phyloP scores from a whole-genome alignment of 23 tunicate species.

The Halocynthia aurantium region DNA sequence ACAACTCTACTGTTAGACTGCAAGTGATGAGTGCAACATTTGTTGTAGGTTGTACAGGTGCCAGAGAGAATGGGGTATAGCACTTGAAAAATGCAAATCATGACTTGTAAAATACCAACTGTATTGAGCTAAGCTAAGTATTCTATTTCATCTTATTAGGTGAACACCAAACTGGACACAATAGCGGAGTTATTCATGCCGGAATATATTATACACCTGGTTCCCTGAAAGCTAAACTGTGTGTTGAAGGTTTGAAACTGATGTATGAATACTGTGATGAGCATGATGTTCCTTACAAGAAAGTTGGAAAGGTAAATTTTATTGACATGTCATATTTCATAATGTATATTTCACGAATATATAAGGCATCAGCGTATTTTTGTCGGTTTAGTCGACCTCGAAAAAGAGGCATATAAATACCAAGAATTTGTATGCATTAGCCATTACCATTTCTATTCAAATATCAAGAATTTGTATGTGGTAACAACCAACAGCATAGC shows the following conservation, averaged over 20 bases:
- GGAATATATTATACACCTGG: constrained; percentile 98
- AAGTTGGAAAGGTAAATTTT: constrained; percentile 68
- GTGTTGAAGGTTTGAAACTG: constrained; percentile 88
- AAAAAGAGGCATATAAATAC: not conserved
- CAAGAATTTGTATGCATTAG: not conserved
- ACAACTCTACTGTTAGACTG: too few relatives aligned
- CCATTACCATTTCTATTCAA: too few relatives aligned
- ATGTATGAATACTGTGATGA: constrained; percentile 91
- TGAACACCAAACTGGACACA: constrained; percentile 85
- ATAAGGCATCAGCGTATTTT: not conserved
- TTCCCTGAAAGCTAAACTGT: constrained; percentile 80
- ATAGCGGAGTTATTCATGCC: constrained; percentile 98
- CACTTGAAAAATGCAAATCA: too few relatives aligned
- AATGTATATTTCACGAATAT: not conserved
- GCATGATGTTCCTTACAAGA: constrained; percentile 90
- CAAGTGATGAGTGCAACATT: too few relatives aligned
- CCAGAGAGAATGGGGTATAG: too few relatives aligned
- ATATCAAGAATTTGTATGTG: not conserved
- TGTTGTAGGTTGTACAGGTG: too few relatives aligned
- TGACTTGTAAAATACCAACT: too few relatives aligned
- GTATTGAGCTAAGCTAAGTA: too few relatives aligned
- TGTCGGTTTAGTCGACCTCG: not conserved
- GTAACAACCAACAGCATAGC: too few relatives aligned
- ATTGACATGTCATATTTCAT: not conserved
- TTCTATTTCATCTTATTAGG: constrained; percentile 15